Evolutionary conservation across 2,797 vertebrate species (phyloP).

Genomic region (Pantherophis vulpinus): DNA sequence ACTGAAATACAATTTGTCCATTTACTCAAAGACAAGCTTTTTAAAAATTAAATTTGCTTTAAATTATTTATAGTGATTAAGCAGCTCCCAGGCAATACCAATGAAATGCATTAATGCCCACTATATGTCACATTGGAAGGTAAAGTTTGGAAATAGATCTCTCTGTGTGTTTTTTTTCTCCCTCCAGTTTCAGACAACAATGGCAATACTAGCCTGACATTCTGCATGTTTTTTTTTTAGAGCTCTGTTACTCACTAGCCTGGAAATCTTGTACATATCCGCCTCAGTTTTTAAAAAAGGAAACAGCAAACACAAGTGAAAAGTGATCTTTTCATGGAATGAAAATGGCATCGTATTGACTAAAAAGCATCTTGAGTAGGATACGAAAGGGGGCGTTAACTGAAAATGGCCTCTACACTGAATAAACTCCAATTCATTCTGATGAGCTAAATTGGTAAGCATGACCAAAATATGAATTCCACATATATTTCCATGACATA

Average conservation of each 20-base stretch:
- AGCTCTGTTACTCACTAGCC: background rate
- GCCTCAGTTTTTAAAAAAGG: background rate
- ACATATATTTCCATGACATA: background rate
- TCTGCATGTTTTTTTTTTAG: background rate
- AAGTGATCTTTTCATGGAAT: background rate
- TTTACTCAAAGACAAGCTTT: background rate
- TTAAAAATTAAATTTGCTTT: conserved; percentile 6
- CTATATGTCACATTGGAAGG: background rate
- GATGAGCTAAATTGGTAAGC: background rate
- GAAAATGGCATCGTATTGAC: background rate
- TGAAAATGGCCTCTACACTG: background rate
- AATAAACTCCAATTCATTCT: background rate
- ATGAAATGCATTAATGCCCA: background rate
- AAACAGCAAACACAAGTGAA: background rate
- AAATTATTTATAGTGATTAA: background rate
- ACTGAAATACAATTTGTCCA: background rate
- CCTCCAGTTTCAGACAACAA: background rate
- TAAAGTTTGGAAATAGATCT: background rate
- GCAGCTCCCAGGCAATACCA: background rate
- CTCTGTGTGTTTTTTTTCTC: background rate
- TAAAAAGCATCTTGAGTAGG: background rate
- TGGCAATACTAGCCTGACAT: background rate
- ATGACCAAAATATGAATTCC: background rate
- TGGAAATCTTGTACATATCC: no score
- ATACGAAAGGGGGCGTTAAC: background rate